Evolutionary conservation across 2,113 vertebrate species (phyloP).

Genomic region (Coturnix japonica): DNA sequence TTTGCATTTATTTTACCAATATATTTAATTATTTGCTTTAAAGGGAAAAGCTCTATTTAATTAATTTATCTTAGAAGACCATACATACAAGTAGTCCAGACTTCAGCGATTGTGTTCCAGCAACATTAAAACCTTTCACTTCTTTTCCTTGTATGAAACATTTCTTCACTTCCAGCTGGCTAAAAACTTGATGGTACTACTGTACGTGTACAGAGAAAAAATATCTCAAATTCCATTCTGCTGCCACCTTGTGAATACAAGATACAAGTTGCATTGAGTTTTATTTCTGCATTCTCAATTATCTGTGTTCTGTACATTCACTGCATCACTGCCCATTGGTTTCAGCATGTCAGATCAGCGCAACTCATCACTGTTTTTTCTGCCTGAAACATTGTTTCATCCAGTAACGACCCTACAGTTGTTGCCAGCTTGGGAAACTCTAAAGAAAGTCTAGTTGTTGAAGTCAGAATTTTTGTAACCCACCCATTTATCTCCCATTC

Average conservation of each 20-base stretch:
- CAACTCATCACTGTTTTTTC: not conserved
- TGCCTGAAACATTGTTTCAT: not conserved
- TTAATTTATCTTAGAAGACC: not conserved
- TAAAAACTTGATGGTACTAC: not conserved
- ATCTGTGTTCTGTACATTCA: not conserved
- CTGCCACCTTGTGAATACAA: not conserved
- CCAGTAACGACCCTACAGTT: not conserved
- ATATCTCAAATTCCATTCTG: not conserved
- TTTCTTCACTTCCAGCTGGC: not conserved
- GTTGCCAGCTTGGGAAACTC: not conserved
- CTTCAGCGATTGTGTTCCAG: fast-evolving
- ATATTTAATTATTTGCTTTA: not conserved
- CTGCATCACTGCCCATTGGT: not conserved
- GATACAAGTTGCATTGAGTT: not conserved
- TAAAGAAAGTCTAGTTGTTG: not conserved
- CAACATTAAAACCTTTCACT: not conserved
- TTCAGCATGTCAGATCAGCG: not conserved
- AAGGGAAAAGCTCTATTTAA: not conserved
- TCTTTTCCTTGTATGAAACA: not conserved
- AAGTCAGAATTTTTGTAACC: not conserved
- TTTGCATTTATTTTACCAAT: not conserved
- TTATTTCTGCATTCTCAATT: not conserved
- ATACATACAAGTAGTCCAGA: not conserved
- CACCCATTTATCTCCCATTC: not conserved
- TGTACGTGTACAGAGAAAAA: not conserved